phyloP scores from a whole-genome alignment of 2,888 invertebrate species.

The Pheosia gnoma region DNA sequence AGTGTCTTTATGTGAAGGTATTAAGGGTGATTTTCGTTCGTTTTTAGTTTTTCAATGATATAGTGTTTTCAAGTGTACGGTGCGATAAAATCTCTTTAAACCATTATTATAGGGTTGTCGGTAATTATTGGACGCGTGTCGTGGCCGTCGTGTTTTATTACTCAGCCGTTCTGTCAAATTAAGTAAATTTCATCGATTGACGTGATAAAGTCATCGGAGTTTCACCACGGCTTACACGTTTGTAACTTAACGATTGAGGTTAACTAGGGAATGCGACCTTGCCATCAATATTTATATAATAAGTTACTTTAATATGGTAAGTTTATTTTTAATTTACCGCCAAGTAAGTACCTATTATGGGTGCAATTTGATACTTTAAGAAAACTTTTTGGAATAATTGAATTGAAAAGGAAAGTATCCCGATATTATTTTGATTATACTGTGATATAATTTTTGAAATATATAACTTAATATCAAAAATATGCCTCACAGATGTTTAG shows the following conservation, averaged over 20 bases:
- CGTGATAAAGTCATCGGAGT: conserved; percentile 29
- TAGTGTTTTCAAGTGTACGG: conserved; percentile 10
- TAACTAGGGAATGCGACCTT: background rate
- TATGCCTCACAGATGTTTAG: no score
- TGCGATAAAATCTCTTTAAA: conserved; percentile 53
- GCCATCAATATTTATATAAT: no score
- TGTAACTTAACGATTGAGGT: background rate
- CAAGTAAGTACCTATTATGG: no score
- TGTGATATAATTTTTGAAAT: no score
- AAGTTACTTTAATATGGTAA: no score
- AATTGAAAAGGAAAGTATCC: no score
- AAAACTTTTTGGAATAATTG: no score
- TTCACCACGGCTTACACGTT: background rate
- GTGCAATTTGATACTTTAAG: no score
- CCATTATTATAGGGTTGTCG: conserved; percentile 46
- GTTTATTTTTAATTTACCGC: no score
- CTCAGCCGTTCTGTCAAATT: conserved; percentile 46
- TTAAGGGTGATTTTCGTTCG: conserved; percentile 16
- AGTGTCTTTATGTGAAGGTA: background rate
- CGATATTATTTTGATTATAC: no score
- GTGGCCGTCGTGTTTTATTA: conserved; percentile 47
- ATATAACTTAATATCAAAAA: no score
- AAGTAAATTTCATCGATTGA: conserved; percentile 44
- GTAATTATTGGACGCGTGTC: conserved; percentile 50
- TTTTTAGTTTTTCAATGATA: conserved; percentile 5